phyloP scores from a whole-genome alignment of 2,888 invertebrate genomes.

The Parthenolecanium corni region DNA sequence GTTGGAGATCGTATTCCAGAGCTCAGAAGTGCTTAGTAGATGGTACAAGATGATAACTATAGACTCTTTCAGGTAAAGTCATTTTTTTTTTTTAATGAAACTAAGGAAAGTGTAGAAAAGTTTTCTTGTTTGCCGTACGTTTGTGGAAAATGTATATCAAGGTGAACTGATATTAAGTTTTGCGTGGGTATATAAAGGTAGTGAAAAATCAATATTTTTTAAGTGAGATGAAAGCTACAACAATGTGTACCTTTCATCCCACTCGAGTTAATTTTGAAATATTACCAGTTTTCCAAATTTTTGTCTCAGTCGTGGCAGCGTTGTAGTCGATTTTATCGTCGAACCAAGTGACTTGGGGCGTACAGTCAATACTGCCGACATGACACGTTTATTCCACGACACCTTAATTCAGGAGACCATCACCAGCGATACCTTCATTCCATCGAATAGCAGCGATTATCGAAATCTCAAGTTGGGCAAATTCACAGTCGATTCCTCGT shows the following conservation, averaged over 20 bases:
- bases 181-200: too few species aligned
- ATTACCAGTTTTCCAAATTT: neutral
- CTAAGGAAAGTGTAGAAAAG: too few species aligned
- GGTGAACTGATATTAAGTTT: too few species aligned
- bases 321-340: slow-evolving; percentile 77
- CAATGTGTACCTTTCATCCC: neutral
- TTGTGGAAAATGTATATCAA: too few species aligned
- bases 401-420: slow-evolving; percentile 44
- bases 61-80: slow-evolving; percentile 59
- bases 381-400: slow-evolving; percentile 56
- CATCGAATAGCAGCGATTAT: slow-evolving; percentile 30
- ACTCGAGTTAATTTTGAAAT: neutral
- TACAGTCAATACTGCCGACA: slow-evolving; percentile 56
- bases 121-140: too few species aligned
- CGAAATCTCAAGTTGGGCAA: slow-evolving; percentile 49
- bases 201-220: too few species aligned
- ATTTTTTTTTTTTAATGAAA: too few species aligned
- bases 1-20: slow-evolving; percentile 72
- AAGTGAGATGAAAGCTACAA: neutral
- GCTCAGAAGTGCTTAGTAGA: slow-evolving; percentile 57
- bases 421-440: slow-evolving; percentile 32
- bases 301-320: slow-evolving; percentile 60
- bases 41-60: slow-evolving; percentile 79
- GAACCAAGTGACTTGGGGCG: slow-evolving; percentile 64
- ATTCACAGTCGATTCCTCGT: slow-evolving; percentile 71